Conservation (phyloP, 2,797 vertebrate genomes). For the Clarias fuscus region DNA sequence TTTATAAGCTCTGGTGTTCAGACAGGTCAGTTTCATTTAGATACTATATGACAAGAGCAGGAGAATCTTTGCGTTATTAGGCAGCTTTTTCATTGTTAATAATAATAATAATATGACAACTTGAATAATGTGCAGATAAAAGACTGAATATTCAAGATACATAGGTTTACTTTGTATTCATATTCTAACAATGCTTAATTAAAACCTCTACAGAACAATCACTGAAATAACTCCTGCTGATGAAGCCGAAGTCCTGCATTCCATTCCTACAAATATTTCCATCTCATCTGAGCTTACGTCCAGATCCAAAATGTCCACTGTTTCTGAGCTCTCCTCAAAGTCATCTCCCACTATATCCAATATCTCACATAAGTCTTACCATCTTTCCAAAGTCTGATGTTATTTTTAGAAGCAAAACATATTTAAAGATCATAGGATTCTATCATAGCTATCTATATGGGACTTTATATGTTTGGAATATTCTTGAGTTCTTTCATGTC, state of each 20-base stretch:
- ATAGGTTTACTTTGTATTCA: not conserved
- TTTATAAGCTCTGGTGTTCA: conserved; percentile 52
- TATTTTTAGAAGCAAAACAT: conserved; percentile 14
- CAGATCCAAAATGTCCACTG: conserved; percentile 62
- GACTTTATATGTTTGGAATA: not conserved
- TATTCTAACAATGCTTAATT: conserved; percentile 1
- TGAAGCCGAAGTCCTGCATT: conserved; percentile 11
- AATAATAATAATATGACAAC: not conserved
- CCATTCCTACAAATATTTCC: conserved; percentile 59
- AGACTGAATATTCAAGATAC: not conserved
- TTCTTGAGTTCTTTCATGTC: not conserved
- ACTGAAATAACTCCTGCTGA: conserved; percentile 14
- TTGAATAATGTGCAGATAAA: not conserved
- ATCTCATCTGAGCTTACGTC: conserved; percentile 60
- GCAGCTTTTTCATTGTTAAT: not conserved
- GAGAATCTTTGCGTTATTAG: not conserved
- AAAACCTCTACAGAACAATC: conserved; percentile 31
- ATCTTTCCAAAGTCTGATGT: conserved; percentile 50
- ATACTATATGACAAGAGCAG: not conserved
- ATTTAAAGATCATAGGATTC: not conserved
- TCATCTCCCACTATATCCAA: conserved; percentile 61
- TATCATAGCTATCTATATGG: no score
- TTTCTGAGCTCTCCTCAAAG: conserved; percentile 65
- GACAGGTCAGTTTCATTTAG: conserved; percentile 62
- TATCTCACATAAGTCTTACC: conserved; percentile 55